Percentiles rank a stretch among this genome's conserved stretches.
Evolutionary conservation across 2,113 vertebrate genomes (phyloP).

Genomic region (Polypterus senegalus): DNA sequence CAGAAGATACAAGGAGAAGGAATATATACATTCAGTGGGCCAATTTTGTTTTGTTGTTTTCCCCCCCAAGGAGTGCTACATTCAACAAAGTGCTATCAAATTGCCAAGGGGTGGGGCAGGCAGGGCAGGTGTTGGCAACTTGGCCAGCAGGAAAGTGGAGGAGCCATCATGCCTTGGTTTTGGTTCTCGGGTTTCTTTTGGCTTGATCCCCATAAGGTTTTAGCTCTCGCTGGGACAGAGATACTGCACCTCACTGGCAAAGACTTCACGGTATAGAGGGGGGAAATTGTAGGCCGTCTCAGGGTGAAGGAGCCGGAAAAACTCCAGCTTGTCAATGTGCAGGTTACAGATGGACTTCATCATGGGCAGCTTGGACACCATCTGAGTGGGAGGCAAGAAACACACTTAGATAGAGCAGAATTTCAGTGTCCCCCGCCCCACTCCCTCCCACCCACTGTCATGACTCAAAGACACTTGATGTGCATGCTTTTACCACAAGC

Average conservation of each 20-base stretch:
- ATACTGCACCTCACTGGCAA: constrained; percentile 69
- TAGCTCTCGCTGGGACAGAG: constrained; percentile 68
- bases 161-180: constrained; percentile 45
- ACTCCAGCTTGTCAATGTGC: constrained; percentile 80
- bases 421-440: background rate
- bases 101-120: constrained; percentile 18
- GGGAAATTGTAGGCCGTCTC: constrained; percentile 72
- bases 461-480: too few relatives aligned
- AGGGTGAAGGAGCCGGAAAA: constrained; percentile 74
- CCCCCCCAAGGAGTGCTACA: background rate
- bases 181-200: constrained; percentile 31
- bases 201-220: constrained; percentile 32
- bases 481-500: too few relatives aligned
- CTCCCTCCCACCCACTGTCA: too few relatives aligned
- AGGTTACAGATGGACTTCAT: constrained; percentile 84
- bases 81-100: background rate
- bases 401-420: background rate
- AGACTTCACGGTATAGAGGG: constrained; percentile 75
- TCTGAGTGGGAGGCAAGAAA: constrained; percentile 35
- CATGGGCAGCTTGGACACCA: constrained; percentile 70
- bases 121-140: constrained; percentile 33
- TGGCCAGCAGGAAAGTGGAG: constrained; percentile 42
- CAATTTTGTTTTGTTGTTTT: background rate
- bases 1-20: background rate
- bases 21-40: background rate